Base-by-base conservation (phyloP, 2,888 invertebrate species). In the Tupiocoris notatus region DNA sequence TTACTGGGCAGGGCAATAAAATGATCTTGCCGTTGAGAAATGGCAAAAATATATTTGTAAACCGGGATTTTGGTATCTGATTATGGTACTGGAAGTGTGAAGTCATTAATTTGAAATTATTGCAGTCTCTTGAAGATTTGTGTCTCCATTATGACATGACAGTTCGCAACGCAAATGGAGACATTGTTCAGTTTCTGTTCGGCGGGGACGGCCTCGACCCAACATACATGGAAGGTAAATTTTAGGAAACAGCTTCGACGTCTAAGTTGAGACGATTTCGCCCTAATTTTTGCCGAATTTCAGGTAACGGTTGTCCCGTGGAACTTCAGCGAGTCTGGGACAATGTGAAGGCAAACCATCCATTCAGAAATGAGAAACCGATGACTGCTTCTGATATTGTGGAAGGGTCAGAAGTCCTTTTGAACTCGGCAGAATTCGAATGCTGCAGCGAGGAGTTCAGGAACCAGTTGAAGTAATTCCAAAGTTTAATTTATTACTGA, bases 131-230 rank as follows among this genome's bases (percentile, higher is more conserved):
- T 68, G 98, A 99, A 87, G 98, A 98, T 86, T 87, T 98, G 80
- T 95, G 96, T 75, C 90, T 96, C 0, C 93, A 96, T 83, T 99
- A 99, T 85, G 99, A 99, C 85, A 90, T 92, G 85, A 96, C 98
- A 0, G 97, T 98, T 0, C 89, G 97, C 79, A 96, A 94, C 85
- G 95, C 96, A 2, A 91, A 92, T 76, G 92, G 94, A 59, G 96
- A 96, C 84, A 92, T 99, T 80, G 92, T 99, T 20, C 96, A 99
- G 86, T 91, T 98, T 84, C 87, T 89, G 6, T 99, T 97, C 85
- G 99, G 99, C 62, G 95, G 94, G 77, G 99, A 99, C 86, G 93
- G 95, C 0, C 87, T 99, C 39, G 98, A 99, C 88, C 96, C 96
- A 23, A 91, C 92, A 74, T 92, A 89, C 82, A 96, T 97, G 95